Evolutionary conservation across 2,113 vertebrate genomes (phyloP).

Genomic region (Poeciliopsis occidentalis): DNA sequence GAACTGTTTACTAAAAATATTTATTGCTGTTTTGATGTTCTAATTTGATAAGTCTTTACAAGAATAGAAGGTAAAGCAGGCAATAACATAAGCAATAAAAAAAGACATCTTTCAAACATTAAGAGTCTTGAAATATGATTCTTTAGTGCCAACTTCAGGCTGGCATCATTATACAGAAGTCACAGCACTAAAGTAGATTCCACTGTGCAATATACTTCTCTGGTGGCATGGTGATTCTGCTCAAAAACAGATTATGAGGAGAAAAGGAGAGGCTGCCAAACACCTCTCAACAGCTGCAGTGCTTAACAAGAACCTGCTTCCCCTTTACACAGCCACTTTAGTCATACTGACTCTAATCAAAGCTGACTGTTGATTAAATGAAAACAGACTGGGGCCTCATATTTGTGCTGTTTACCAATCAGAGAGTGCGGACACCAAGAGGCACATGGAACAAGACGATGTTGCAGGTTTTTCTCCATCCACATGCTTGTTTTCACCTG

Average conservation of each 20-base stretch:
- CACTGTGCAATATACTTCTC: constrained; percentile 32
- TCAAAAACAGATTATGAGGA: constrained; percentile 38
- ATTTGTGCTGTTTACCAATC: constrained; percentile 17
- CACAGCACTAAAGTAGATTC: constrained; percentile 12
- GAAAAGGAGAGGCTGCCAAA: constrained; percentile 27
- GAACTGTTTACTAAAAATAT: neutral
- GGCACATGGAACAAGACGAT: constrained; percentile 23
- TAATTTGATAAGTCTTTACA: neutral
- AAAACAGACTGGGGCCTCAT: constrained; percentile 46
- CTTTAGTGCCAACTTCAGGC: constrained; percentile 20
- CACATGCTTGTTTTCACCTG: constrained; percentile 13
- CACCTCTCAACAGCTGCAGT: constrained; percentile 46
- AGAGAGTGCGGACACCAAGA: constrained; percentile 12
- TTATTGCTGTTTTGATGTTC: neutral
- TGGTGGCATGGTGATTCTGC: constrained; percentile 11
- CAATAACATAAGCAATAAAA: neutral
- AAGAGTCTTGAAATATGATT: constrained; percentile 2
- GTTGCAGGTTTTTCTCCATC: constrained; percentile 33
- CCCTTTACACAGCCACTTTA: constrained; percentile 30
- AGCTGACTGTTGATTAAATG: constrained; percentile 54
- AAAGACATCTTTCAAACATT: constrained; percentile 17
- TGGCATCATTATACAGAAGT: constrained; percentile 43
- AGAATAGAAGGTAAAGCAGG: neutral
- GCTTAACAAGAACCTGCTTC: constrained; percentile 49
- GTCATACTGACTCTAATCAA: constrained; percentile 44